Evolutionary conservation across 2,888 invertebrate genomes (phyloP).

Genomic region (Aspidiotus destructor): DNA sequence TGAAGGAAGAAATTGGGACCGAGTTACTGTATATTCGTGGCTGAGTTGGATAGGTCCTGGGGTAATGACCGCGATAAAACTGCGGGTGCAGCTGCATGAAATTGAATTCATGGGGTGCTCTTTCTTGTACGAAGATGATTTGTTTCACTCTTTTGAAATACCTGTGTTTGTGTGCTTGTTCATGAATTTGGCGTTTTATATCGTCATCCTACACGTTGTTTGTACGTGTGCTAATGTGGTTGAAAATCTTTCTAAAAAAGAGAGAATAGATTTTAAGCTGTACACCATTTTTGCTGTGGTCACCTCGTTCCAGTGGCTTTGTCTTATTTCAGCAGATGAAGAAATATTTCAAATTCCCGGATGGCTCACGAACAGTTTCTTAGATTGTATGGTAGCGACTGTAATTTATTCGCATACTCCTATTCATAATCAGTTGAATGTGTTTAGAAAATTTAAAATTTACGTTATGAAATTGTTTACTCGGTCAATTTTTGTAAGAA

Average conservation of each 20-base stretch:
- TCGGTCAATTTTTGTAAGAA: no score
- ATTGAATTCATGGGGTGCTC: constrained; percentile 36
- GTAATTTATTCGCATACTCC: no score
- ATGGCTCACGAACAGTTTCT: no score
- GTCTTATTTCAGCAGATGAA: no score
- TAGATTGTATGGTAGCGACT: no score
- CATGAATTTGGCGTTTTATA: constrained; percentile 21
- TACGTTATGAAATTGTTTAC: no score
- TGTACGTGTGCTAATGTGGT: not conserved
- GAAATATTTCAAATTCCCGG: no score
- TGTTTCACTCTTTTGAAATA: constrained; percentile 6
- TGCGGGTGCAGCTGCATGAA: no score
- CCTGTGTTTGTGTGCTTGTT: constrained; percentile 13
- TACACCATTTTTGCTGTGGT: constrained; percentile 14
- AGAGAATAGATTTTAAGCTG: constrained; percentile 14
- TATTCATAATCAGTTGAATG: no score
- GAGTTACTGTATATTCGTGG: constrained; percentile 43
- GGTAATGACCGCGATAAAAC: constrained; percentile 38
- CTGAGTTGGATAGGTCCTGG: constrained; percentile 44
- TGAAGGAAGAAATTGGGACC: constrained; percentile 39
- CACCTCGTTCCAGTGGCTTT: constrained; percentile 13
- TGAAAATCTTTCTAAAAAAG: constrained; percentile 1
- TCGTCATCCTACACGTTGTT: constrained; percentile 13
- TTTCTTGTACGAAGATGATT: constrained; percentile 41
- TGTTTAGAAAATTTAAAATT: no score